Evolutionary conservation across 2,888 invertebrate genomes (phyloP), one percentile per base, ranked within the genome.

Genomic region (Pseudococcus longispinus): DNA sequence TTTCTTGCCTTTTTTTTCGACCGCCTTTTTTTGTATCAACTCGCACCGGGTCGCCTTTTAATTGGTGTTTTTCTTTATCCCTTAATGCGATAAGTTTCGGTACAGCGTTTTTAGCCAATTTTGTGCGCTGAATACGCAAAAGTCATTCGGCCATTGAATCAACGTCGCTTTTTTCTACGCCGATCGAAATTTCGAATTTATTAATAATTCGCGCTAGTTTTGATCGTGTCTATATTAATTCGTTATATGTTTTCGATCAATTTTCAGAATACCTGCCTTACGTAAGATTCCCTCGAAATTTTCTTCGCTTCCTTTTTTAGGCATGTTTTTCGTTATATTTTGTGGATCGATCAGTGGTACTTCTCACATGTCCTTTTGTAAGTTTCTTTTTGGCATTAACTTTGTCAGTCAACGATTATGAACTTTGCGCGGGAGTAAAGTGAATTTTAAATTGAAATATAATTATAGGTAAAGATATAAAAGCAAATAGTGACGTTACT

Each of bases 51-150:
- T 65, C 65, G 65, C 65, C 65, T 65, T 65, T 65, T 65, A 65
- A 65, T 65, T 65, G 65, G 65, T 65, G 65, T 65, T 65, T 65
- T 65, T 65, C 65, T 65, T 65, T 65, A 65, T 65, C 65, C 65
- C 26, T 65, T 65, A 65, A 65, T 65, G 65, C 65, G 23, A 65
- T 65, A 65, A 65, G 65, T 65, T 65, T 65, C 65, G 65, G 65
- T 65, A 1, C 4, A 15, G 23, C 26, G 13, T 46, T 46, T 44
- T 46, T 46, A 46, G 46, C 46, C 46, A 51, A 51, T 51, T n/a
- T 5, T 51, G 15, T 5, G 8, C 51, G 51, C 51, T 51, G n/a
- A 13, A 23, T 2, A 13, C 9, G 26, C 6, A 26, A 65, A 65
- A 65, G 65, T 65, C 65, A 65, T 26, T 23, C 26, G 37, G 37